A percentile compares a stretch with the other conserved stretches of the same genome.
Conservation (phyloP, 1,140 invertebrate genomes). For the Hetaerina americana region DNA sequence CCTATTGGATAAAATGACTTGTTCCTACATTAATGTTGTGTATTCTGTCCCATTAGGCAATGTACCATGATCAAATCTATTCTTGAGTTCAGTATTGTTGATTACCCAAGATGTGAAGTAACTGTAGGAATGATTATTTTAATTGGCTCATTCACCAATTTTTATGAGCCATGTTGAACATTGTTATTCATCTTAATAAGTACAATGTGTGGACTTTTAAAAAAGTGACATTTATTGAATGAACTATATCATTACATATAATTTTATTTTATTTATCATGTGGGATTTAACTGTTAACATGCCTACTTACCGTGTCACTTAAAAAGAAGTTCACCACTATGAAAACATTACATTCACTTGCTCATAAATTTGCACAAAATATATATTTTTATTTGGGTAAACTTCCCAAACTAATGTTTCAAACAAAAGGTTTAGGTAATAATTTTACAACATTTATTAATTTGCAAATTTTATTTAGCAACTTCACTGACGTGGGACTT, state of each 20-base stretch:
- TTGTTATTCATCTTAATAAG: not conserved
- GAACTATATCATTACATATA: not conserved
- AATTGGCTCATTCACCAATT: not conserved
- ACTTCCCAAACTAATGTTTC: not conserved
- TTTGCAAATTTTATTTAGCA: not conserved
- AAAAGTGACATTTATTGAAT: not conserved
- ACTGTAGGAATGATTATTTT: not conserved
- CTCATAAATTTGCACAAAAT: not conserved
- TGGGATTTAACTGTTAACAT: not conserved
- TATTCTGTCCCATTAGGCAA: slow-evolving; percentile 3
- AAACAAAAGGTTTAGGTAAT: not conserved
- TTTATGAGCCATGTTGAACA: not conserved
- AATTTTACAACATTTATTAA: not conserved
- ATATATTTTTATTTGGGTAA: not conserved
- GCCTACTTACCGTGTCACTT: not conserved
- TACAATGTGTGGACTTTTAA: not conserved
- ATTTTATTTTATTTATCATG: slow-evolving; percentile 1
- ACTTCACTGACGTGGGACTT: not conserved
- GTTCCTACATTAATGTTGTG: slow-evolving; percentile 8
- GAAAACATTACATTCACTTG: not conserved
- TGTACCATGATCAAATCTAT: too few species aligned
- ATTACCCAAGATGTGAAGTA: not conserved
- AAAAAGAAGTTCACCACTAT: not conserved
- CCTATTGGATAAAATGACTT: slow-evolving; percentile 5
- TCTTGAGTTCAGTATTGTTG: slow-evolving; percentile 5